A percentile compares a stretch with the other conserved stretches of the same genome.
Conservation (phyloP, 2,888 invertebrate species). For the Calameuta idolon region DNA sequence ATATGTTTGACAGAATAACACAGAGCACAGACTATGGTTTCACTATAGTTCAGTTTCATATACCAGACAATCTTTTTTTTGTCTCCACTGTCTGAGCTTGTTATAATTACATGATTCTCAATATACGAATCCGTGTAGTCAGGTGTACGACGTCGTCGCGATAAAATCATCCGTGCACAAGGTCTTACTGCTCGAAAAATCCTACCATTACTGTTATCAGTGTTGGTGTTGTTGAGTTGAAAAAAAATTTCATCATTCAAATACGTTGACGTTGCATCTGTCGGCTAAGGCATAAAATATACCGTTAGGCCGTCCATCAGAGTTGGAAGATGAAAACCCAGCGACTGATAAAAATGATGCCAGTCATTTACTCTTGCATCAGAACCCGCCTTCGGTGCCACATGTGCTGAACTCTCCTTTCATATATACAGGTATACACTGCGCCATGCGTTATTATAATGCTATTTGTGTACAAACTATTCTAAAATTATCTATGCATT, state of each 20-base stretch:
- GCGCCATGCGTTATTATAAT: not conserved
- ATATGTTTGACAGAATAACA: not conserved
- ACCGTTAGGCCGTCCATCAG: slow-evolving; percentile 23
- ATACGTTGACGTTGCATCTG: not conserved
- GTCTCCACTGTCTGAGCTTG: not conserved
- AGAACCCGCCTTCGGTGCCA: not conserved
- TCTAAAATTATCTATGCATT: not conserved
- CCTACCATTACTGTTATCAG: not conserved
- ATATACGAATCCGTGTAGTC: not conserved
- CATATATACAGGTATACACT: not conserved
- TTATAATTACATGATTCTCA: not conserved
- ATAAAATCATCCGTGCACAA: not conserved
- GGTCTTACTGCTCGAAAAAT: not conserved
- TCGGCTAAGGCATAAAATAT: slow-evolving; percentile 6
- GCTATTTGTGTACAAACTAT: not conserved
- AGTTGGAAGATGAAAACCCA: slow-evolving; percentile 11
- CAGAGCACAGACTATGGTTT: not conserved
- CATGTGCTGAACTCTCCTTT: not conserved
- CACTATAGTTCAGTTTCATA: not conserved
- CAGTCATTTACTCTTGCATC: slow-evolving; percentile 18
- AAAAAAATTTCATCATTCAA: not conserved
- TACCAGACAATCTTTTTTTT: not conserved
- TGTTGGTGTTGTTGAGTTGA: not conserved
- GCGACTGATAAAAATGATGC: slow-evolving; percentile 16
- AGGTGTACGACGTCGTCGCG: not conserved